These are phyloP conservation scores for Sturnus vulgaris DNA, from an alignment of 2,113 vertebrate genomes.

Conservation along the genomic window DNA sequence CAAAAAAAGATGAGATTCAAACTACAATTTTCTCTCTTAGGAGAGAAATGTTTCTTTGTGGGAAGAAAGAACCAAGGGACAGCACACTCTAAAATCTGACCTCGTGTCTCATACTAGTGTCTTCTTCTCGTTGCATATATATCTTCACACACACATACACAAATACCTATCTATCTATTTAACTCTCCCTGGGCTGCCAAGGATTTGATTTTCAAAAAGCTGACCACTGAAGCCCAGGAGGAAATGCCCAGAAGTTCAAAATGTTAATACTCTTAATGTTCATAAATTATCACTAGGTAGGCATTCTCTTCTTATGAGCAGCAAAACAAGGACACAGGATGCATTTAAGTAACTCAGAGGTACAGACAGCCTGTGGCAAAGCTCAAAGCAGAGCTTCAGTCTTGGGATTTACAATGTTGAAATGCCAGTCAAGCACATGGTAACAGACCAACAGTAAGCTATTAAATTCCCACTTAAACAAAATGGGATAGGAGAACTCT, in stretches of 20 bases:
- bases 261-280: not conserved
- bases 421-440: not conserved
- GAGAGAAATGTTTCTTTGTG: not conserved
- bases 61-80: not conserved
- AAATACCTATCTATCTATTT: not conserved
- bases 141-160: not conserved
- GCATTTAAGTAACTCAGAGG: not conserved
- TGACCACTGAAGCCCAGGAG: not conserved
- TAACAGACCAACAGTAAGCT: not conserved
- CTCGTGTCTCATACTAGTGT: not conserved
- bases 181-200: not conserved
- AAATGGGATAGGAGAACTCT: not conserved
- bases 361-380: not conserved
- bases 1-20: not conserved
- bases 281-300: not conserved
- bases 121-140: not conserved
- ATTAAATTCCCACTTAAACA: not conserved
- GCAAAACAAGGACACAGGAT: not conserved
- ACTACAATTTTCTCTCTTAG: not conserved
- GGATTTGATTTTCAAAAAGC: not conserved
- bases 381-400: not conserved
- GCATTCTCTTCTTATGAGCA: not conserved
- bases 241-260: not conserved
- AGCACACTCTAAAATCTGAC: not conserved
- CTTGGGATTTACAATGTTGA: not conserved